phyloP scores from a whole-genome alignment of 2,797 vertebrate species.

The Peromyscus melanophrys region DNA sequence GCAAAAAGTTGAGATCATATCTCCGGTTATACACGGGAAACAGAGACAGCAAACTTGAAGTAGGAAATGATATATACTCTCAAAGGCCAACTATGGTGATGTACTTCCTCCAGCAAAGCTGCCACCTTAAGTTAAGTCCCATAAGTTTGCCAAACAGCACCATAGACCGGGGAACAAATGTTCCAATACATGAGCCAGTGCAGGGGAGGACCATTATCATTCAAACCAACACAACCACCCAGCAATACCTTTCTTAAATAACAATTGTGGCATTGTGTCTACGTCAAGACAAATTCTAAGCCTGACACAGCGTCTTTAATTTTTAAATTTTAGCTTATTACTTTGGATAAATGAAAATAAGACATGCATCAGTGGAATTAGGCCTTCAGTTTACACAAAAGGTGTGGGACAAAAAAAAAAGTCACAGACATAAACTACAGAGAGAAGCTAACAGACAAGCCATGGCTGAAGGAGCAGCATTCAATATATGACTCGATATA shows the following conservation, averaged over 20 bases:
- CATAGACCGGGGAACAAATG: no score
- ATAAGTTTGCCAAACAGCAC: not conserved
- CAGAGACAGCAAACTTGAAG: not conserved
- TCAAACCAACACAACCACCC: not conserved
- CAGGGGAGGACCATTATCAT: not conserved
- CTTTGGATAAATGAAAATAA: not conserved
- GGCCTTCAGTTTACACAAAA: not conserved
- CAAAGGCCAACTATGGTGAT: not conserved
- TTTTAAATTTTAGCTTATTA: not conserved
- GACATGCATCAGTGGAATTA: not conserved
- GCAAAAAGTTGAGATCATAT: not conserved
- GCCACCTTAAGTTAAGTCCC: not conserved
- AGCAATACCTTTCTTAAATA: not conserved
- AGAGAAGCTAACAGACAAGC: not conserved
- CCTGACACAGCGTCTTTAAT: not conserved
- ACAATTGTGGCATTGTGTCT: not conserved
- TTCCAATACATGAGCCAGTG: not conserved
- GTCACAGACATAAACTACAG: not conserved
- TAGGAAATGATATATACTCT: no score
- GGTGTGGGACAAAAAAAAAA: not conserved
- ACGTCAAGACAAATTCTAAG: not conserved
- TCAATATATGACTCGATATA: no score
- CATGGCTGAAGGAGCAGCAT: not conserved
- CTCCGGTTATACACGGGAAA: no score
- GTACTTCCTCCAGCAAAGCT: accelerated